Evolutionary conservation across 2,113 vertebrate genomes (phyloP), one percentile per base, ranked within the genome.

Genomic region (Malaclemys terrapin): DNA sequence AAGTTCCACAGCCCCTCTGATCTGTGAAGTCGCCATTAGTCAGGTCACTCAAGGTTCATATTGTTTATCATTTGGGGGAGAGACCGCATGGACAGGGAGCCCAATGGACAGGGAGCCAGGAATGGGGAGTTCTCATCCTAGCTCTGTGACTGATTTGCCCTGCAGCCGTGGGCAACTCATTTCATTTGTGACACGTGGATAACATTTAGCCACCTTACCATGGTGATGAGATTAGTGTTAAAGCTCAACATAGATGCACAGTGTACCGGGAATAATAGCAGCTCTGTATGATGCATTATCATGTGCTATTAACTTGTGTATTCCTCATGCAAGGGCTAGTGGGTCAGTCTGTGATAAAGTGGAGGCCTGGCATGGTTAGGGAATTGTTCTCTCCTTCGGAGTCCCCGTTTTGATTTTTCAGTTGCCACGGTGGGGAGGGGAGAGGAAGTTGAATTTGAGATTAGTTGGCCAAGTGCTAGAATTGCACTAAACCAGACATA

Each of bases 381-480:
- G 35, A 9, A 22, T 72, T 38, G 31, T 38, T 72, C 19, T 22
- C 17, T 38, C n/a, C 65, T 72, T 38, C 19, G 8, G n/a, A 38
- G 65, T 38, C n/a, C 62, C 17, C 2, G 16, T 19, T n/a, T 35
- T 65, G 31, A n/a, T 19, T 65, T 16, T 19, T 8, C 62, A 65
- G 14, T n/a, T 65, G 62, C n/a, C n/a, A 20, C 19, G 4, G 65
- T 19, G 9, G 38, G 2, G 2, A 4, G 38, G 54, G 1, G 4
- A 0, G 0, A 35, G n/a, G 50, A 50, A 76, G 42, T 76, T 8
- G 69, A 12, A 11, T 11, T 13, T 20, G 10, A 3, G 56, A 29
- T 65, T n/a, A 72, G n/a, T 35, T 19, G n/a, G 65, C 38, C 0
- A 35, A 45, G 6, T 0, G 1, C 1, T 1, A 38, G 52, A 50